Conservation (phyloP, 2,113 vertebrate species). For the Cynopterus brachyotis region DNA sequence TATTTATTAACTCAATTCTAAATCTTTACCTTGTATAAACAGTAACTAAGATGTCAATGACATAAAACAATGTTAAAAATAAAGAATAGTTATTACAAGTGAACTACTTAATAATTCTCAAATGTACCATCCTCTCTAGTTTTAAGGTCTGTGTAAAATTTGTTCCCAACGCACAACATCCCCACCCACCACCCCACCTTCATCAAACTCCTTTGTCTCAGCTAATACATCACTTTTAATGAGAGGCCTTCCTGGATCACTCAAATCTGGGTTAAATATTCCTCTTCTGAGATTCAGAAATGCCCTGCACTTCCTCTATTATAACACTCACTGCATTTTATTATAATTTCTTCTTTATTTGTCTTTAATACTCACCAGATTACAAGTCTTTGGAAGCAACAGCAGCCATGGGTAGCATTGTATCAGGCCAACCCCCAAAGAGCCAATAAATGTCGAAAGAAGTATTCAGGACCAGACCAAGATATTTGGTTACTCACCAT, state of each 20-base stretch:
- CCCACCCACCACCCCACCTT: not conserved
- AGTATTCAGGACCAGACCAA: not conserved
- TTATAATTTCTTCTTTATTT: conserved; percentile 32
- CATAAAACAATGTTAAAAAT: conserved; percentile 6
- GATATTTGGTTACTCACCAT: not conserved
- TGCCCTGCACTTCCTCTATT: not conserved
- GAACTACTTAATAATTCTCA: not conserved
- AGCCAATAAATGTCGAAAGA: conserved; percentile 25
- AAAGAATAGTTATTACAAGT: not conserved
- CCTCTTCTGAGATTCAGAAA: conserved; percentile 19
- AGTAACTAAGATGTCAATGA: not conserved
- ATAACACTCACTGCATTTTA: not conserved
- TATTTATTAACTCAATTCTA: not conserved
- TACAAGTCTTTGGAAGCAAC: conserved; percentile 20
- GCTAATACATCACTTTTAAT: not conserved
- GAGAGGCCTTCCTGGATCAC: not conserved
- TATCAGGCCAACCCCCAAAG: not conserved
- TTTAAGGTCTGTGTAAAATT: not conserved
- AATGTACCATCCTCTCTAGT: not conserved
- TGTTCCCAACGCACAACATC: not conserved
- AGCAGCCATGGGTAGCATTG: conserved; percentile 7
- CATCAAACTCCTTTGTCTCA: not conserved
- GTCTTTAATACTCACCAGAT: not conserved
- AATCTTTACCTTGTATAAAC: not conserved
- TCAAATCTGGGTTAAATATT: conserved; percentile 3